A percentile compares a stretch with the other conserved stretches of the same genome.
Conservation (phyloP, 1,140 invertebrate species). For the Belonocnema kinseyi region DNA sequence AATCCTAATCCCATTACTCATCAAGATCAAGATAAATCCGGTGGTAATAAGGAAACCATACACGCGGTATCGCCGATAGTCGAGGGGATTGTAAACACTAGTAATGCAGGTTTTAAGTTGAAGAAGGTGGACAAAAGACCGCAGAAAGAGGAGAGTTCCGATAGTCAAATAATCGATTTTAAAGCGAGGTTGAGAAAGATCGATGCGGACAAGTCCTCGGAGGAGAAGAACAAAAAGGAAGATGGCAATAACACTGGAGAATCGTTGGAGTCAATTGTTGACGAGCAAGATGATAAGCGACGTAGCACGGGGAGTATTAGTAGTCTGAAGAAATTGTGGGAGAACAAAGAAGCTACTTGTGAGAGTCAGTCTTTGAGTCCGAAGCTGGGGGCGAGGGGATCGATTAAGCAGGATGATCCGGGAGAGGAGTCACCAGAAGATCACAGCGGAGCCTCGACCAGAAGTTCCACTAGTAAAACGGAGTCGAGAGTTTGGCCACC, state of each 20-base stretch:
- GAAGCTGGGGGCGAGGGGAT: conserved; percentile 74
- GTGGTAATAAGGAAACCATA: conserved; percentile 37
- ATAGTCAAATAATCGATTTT: conserved; percentile 86
- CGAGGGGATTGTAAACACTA: conserved; percentile 52
- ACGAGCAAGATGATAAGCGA: conserved; percentile 89
- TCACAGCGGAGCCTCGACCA: conserved; percentile 69
- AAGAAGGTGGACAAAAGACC: conserved; percentile 82
- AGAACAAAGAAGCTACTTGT: conserved; percentile 80
- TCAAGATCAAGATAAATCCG: conserved; percentile 47
- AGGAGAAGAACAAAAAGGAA: conserved; percentile 71
- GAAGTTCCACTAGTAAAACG: conserved; percentile 71
- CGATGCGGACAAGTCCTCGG: conserved; percentile 77
- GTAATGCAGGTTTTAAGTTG: conserved; percentile 74
- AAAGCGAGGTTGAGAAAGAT: conserved; percentile 91
- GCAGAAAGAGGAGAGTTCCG: conserved; percentile 75
- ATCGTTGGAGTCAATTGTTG: conserved; percentile 72
- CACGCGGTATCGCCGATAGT: conserved; percentile 53
- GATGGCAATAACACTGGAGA: conserved; percentile 65
- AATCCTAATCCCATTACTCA: background rate
- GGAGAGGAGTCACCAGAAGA: conserved; percentile 76
- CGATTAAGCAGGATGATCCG: conserved; percentile 61
- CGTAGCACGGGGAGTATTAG: conserved; percentile 94
- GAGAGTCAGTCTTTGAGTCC: conserved; percentile 79
- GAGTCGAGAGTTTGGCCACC: conserved; percentile 79
- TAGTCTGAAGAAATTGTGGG: conserved; percentile 94